These are phyloP conservation scores for Macaca nemestrina DNA, from an alignment of 2,113 vertebrate species.

Conservation along the genomic window DNA sequence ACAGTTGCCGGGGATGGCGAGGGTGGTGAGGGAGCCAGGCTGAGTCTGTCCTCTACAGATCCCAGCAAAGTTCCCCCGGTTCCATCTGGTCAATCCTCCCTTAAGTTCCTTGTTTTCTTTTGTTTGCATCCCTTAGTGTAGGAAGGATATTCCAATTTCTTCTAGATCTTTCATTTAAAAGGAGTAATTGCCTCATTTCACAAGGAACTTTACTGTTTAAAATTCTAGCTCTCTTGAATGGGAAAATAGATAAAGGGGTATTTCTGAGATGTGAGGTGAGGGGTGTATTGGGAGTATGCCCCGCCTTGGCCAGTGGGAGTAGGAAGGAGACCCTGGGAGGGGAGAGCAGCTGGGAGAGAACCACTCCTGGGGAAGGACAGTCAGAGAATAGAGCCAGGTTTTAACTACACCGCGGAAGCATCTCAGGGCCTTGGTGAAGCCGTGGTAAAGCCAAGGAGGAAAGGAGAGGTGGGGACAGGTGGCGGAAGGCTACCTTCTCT, in stretches of 20 bases:
- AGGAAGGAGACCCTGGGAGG: neutral
- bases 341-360: neutral
- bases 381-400: neutral
- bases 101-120: neutral
- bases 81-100: fast-evolving
- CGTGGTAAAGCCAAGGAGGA: no score
- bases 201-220: neutral
- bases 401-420: neutral
- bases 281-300: no score
- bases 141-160: neutral
- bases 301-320: neutral
- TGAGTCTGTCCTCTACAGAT: neutral
- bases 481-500: no score
- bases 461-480: no score
- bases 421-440: neutral
- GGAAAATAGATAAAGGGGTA: neutral
- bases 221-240: neutral
- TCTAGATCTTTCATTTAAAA: neutral
- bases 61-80: neutral
- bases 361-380: neutral
- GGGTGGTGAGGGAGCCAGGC: neutral
- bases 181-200: neutral
- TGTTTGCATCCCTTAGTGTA: neutral
- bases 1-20: no score
- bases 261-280: neutral